Evolutionary conservation across 2,888 invertebrate species (phyloP).

Genomic region (Thymelicus acteon): DNA sequence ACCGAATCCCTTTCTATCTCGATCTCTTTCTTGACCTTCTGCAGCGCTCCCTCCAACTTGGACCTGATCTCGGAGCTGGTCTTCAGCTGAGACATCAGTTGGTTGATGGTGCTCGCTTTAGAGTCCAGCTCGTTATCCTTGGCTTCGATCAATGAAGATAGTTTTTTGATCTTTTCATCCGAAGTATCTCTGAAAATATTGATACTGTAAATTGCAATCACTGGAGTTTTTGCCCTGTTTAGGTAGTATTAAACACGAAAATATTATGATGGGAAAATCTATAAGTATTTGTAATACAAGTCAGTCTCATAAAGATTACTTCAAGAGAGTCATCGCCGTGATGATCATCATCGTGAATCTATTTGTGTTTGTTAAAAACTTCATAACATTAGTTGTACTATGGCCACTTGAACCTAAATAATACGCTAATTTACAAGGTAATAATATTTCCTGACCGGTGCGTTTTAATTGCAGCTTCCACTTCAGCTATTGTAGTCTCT

Average conservation of each 20-base stretch:
- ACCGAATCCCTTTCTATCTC: slow-evolving; percentile 47
- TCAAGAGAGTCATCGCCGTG: too few relatives aligned
- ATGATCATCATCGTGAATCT: too few relatives aligned
- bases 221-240: too few relatives aligned
- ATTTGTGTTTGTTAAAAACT: too few relatives aligned
- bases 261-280: too few relatives aligned
- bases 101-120: slow-evolving; percentile 51
- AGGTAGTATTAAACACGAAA: too few relatives aligned
- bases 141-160: slow-evolving; percentile 38
- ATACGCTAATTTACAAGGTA: too few relatives aligned
- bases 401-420: too few relatives aligned
- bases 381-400: too few relatives aligned
- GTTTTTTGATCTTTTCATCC: slow-evolving; percentile 44
- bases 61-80: slow-evolving; percentile 49
- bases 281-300: too few relatives aligned
- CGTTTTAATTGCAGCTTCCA: slow-evolving; percentile 41
- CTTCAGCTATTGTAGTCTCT: slow-evolving; percentile 41
- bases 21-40: slow-evolving; percentile 48
- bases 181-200: slow-evolving; percentile 42
- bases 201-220: background rate
- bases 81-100: slow-evolving; percentile 57
- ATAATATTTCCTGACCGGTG: slow-evolving; percentile 7
- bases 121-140: slow-evolving; percentile 52
- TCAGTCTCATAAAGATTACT: too few relatives aligned
- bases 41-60: slow-evolving; percentile 48